Conservation (phyloP, 2,888 invertebrate genomes). For the Xylota sylvarum region DNA sequence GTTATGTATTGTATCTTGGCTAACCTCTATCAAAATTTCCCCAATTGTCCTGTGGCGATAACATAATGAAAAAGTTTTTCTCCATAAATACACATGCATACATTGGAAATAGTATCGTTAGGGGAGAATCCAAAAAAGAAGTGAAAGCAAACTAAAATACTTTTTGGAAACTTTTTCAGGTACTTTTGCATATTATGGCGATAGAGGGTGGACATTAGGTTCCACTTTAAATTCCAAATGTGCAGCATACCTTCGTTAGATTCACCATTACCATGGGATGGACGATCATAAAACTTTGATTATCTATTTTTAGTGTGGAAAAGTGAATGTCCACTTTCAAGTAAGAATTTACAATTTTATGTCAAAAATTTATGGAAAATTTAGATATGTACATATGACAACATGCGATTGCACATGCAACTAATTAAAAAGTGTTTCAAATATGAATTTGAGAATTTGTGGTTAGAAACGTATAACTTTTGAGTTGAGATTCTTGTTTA, state of each 20-base stretch:
- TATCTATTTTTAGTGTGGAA: neutral
- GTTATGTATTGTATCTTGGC: no score
- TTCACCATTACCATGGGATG: neutral
- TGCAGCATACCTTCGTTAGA: neutral
- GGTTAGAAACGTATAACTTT: neutral
- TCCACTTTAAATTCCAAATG: neutral
- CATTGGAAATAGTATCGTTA: no score
- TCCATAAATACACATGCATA: neutral
- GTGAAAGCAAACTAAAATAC: neutral
- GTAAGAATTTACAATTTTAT: neutral
- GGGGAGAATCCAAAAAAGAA: neutral
- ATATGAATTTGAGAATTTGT: neutral
- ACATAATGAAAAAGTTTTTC: neutral
- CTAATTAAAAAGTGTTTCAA: neutral
- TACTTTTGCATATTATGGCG: neutral
- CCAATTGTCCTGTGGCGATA: neutral
- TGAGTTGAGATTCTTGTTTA: neutral
- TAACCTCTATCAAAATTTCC: neutral
- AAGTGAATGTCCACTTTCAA: neutral
- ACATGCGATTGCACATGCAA: neutral
- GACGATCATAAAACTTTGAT: neutral
- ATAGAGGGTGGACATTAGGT: neutral
- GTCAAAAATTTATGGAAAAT: no score
- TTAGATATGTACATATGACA: no score
- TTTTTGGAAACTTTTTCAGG: neutral